Evolutionary conservation across 2,888 invertebrate species (phyloP).

Genomic region (Oscheius onirici): DNA sequence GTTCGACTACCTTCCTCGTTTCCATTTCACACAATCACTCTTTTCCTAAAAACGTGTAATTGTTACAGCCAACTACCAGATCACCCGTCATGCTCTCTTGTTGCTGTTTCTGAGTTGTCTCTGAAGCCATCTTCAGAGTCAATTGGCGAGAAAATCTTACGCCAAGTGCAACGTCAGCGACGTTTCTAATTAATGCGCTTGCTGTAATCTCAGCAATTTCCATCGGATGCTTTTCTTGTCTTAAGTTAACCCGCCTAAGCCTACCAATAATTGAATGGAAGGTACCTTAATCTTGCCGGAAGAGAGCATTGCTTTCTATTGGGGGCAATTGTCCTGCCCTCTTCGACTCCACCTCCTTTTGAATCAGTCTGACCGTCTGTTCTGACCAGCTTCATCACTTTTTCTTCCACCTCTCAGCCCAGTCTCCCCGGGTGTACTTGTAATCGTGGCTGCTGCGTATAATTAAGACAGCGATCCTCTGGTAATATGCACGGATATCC

Average conservation of each 20-base stretch:
- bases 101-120: no score
- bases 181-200: conserved; percentile 23
- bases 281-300: background rate
- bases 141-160: no score
- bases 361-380: background rate
- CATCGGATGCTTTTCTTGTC: background rate
- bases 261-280: conserved; percentile 9
- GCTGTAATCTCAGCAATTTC: conserved; percentile 29
- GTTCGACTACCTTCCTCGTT: no score
- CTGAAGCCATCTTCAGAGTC: no score
- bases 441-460: background rate
- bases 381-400: background rate
- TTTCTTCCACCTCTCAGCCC: background rate
- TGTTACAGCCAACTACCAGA: no score
- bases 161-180: conserved; percentile 14
- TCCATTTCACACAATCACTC: no score
- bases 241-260: conserved; percentile 25
- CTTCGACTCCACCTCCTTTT: background rate
- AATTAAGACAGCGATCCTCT: background rate
- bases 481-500: conserved; percentile 17
- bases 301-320: background rate
- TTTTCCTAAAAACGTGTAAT: no score
- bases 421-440: background rate
- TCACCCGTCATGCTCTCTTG: no score
- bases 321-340: background rate